Conservation (phyloP, 2,888 invertebrate species). For the Apamea anceps region DNA sequence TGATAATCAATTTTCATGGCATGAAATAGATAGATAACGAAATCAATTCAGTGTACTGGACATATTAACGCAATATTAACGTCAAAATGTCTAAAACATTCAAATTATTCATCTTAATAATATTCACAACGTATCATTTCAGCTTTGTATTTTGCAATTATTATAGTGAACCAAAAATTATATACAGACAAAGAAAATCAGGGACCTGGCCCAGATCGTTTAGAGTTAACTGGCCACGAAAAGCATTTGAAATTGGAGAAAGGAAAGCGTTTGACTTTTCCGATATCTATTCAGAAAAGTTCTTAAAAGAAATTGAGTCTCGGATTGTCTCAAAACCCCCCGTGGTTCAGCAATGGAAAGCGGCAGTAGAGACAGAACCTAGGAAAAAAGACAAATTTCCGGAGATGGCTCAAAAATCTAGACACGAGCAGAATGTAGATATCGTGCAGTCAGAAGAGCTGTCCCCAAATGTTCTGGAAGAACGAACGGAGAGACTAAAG, state of each 20-base stretch:
- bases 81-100: conserved; percentile 29
- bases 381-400: neutral
- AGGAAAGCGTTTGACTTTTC: neutral
- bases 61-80: neutral
- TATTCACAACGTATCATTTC: conserved; percentile 15
- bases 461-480: neutral
- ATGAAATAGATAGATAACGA: conserved; percentile 47
- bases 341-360: neutral
- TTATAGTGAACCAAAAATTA: neutral
- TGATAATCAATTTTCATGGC: conserved; percentile 42
- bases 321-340: fast-evolving
- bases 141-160: neutral
- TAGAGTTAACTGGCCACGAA: neutral
- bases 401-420: neutral
- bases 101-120: conserved; percentile 10
- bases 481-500: neutral
- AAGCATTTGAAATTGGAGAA: neutral
- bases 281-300: neutral
- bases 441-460: neutral
- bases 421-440: neutral
- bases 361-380: neutral
- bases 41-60: conserved; percentile 15
- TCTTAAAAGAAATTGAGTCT: neutral
- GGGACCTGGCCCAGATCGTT: no score
- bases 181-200: neutral